phyloP scores from a whole-genome alignment of 2,113 vertebrate species.

The Gallinago jamesoni region DNA sequence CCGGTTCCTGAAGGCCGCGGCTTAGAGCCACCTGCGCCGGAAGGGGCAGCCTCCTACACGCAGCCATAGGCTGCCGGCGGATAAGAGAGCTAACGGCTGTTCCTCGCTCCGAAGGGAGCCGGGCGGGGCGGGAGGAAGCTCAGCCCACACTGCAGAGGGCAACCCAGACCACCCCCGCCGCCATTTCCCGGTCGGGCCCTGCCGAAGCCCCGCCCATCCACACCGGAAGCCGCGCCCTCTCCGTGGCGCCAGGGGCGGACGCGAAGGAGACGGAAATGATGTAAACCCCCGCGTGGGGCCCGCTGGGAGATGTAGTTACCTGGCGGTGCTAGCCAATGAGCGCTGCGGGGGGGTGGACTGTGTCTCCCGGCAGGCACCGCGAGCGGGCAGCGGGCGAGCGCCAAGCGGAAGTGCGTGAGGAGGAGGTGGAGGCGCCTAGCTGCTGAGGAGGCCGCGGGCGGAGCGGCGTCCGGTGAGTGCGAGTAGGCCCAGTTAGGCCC shows the following conservation, averaged over 20 bases:
- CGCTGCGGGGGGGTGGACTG: rapidly evolving
- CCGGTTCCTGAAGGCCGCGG: background rate
- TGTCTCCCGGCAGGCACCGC: background rate
- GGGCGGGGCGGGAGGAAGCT: no score
- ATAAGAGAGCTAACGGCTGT: background rate
- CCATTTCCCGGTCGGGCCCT: background rate
- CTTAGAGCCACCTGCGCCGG: background rate
- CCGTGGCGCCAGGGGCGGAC: background rate
- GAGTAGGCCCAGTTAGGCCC: background rate
- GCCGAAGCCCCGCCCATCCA: background rate
- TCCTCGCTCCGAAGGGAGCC: background rate
- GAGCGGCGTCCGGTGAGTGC: slow-evolving; percentile 20
- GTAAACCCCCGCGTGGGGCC: rapidly evolving
- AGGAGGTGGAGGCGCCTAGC: background rate
- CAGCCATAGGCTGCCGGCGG: background rate
- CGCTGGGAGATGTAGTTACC: background rate
- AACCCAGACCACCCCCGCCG: background rate
- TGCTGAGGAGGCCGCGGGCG: slow-evolving; percentile 36
- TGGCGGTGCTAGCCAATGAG: rapidly evolving
- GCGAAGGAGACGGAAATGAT: background rate
- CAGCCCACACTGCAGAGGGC: background rate
- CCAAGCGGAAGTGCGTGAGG: slow-evolving; percentile 28
- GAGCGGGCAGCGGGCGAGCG: background rate
- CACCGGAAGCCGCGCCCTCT: background rate
- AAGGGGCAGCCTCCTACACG: no score